Evolutionary conservation across 2,797 vertebrate genomes (phyloP).

Genomic region (Furcifer pardalis): DNA sequence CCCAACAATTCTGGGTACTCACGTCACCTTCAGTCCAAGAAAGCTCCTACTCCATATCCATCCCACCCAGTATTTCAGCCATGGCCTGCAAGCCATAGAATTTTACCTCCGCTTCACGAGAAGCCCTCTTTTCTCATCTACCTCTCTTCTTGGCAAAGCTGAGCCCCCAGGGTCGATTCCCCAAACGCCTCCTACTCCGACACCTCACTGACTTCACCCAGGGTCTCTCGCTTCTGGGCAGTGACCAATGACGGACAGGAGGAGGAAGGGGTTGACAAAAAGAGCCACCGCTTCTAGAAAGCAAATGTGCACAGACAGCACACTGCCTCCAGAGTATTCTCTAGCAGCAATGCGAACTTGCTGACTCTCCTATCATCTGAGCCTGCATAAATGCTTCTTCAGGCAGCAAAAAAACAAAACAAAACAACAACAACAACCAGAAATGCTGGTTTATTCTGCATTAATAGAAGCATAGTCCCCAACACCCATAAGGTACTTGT

Average conservation of each 20-base stretch:
- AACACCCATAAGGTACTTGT: too few relatives aligned
- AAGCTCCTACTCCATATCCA: too few relatives aligned
- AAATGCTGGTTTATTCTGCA: too few relatives aligned
- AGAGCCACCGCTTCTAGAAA: neutral
- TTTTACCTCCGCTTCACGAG: neutral
- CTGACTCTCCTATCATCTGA: constrained; percentile 1
- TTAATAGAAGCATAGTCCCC: too few relatives aligned
- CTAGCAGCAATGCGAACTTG: neutral
- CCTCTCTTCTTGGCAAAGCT: neutral
- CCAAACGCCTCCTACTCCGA: neutral
- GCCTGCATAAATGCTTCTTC: neutral
- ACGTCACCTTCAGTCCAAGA: too few relatives aligned
- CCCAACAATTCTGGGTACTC: too few relatives aligned
- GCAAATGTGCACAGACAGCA: constrained; percentile 26
- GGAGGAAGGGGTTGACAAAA: too few relatives aligned
- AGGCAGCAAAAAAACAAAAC: too few relatives aligned
- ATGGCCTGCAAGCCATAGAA: neutral
- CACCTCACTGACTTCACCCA: neutral
- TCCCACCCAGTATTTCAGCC: neutral
- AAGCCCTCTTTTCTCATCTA: neutral
- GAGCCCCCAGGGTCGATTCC: neutral
- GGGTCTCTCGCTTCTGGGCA: neutral
- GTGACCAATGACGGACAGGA: neutral
- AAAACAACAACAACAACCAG: too few relatives aligned
- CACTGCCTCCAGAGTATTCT: neutral